Base-by-base conservation (phyloP, 2,888 invertebrate species). In the Chalcosyrphus nemorum region DNA sequence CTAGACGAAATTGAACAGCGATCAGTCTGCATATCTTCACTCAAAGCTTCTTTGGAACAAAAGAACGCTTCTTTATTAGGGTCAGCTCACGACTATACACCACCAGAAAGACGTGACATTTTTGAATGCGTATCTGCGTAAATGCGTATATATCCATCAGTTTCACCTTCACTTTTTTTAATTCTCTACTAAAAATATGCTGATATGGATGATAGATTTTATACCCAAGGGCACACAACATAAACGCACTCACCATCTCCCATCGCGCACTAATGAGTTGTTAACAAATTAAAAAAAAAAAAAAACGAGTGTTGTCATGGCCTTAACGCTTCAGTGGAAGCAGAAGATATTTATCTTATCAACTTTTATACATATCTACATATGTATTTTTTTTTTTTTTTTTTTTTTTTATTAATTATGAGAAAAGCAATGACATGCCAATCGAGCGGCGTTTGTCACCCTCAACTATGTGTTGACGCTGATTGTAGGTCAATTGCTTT, bases 271-370 rank as follows among this genome's bases (percentile, higher is more conserved):
- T 52, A 52, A 65, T 15, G 50, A 41, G 41, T 56, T 68, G 54
- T 43, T 68, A 54, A 68, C 41, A 66, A 66, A 54, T 54, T 41
- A 52, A 56, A 68, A 68, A 43, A 66, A 66, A 54, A 41, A 27
- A 52, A 56, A 68, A 68, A 43, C n/a, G 2, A 56, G 43, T 68
- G 41, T 21, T 41, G 19, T 15, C 43, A 68, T n/a, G 19, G 68
- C 54, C 68, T 29, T 29, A 43, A 4, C 15, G 68, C 68, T 68
- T 56, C 54, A 68, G 54, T 68, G 68, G 68, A 41, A 29, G 43
- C 65, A 24, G 47, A 47, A 47, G 38, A 52, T 38, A 27, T 35
- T 5, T 52, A 66, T 66, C 66, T 52, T 52, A 52, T 66, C 50
- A 45, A 45, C 19, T 19, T 19, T 4, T 24, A 24, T 24, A 24